phyloP scores from a whole-genome alignment of 1,140 invertebrate species.

The Yoshiicerus persimilis region DNA sequence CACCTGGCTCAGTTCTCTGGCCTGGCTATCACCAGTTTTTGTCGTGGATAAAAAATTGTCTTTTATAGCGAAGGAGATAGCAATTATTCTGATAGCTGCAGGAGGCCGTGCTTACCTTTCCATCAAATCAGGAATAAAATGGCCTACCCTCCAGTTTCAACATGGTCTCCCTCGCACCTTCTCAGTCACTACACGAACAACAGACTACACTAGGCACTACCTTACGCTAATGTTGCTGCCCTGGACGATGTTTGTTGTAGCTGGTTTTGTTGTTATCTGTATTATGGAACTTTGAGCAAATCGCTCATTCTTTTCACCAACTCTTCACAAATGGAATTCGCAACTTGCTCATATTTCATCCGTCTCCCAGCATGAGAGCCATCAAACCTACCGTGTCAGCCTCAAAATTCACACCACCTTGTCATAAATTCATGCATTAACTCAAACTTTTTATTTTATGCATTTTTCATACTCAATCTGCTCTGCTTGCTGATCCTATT shows the following conservation, averaged over 20 bases:
- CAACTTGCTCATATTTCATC: slow-evolving; percentile 23
- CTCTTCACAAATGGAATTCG: slow-evolving; percentile 23
- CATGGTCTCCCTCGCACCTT: slow-evolving; percentile 1
- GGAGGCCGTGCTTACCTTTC: slow-evolving; percentile 46
- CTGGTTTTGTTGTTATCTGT: not conserved
- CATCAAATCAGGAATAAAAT: slow-evolving; percentile 48
- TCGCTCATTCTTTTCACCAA: slow-evolving; percentile 7
- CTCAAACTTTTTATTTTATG: not conserved
- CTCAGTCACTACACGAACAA: not conserved
- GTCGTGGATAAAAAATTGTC: slow-evolving; percentile 43
- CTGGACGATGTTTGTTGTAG: not conserved
- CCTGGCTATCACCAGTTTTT: slow-evolving; percentile 36
- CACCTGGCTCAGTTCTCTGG: slow-evolving; percentile 41
- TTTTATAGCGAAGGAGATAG: slow-evolving; percentile 41
- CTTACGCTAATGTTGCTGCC: not conserved
- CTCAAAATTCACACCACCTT: slow-evolving; percentile 40
- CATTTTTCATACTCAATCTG: not conserved
- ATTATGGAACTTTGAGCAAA: not conserved
- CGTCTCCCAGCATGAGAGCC: slow-evolving; percentile 29
- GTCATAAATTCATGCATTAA: not conserved
- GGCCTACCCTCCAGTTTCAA: slow-evolving; percentile 34
- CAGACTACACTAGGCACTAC: not conserved
- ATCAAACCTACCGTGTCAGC: slow-evolving; percentile 25
- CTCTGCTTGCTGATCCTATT: not conserved
- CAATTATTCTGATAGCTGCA: slow-evolving; percentile 50